These are phyloP conservation scores for Sander lucioperca DNA, from an alignment of 2,113 vertebrate species.

Conservation along the genomic window DNA sequence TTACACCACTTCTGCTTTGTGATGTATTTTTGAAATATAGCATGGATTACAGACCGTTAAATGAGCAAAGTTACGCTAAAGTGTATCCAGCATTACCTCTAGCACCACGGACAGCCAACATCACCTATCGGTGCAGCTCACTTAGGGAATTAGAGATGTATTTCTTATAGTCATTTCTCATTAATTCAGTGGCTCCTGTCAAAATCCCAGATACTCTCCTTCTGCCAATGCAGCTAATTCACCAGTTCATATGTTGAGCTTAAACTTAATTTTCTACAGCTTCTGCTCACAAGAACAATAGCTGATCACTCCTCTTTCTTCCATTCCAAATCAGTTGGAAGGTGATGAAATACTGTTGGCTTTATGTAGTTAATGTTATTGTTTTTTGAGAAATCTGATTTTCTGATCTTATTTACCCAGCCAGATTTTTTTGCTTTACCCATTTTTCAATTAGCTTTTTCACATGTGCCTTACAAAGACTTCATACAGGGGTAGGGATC, in stretches of 20 bases:
- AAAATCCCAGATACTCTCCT: background rate
- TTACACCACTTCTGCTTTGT: too few relatives aligned
- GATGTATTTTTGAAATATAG: too few relatives aligned
- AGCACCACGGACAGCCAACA: background rate
- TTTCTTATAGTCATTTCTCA: background rate
- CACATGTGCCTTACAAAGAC: background rate
- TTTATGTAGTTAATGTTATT: background rate
- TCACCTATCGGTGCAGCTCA: background rate
- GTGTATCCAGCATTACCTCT: background rate
- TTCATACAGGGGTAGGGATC: background rate
- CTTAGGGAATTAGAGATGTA: background rate
- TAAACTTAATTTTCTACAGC: conserved; percentile 17
- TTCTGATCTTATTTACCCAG: background rate
- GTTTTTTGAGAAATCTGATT: too few relatives aligned
- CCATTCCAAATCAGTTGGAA: background rate
- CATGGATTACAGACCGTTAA: background rate
- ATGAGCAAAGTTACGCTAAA: background rate
- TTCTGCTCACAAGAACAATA: background rate
- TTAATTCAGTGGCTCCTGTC: background rate
- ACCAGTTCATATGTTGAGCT: conserved; percentile 1
- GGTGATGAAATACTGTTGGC: background rate
- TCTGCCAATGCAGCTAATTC: background rate
- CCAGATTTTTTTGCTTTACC: background rate
- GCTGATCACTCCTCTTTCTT: background rate
- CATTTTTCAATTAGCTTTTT: background rate